Percentiles rank a stretch among this genome's conserved stretches.
Evolutionary conservation across 2,113 vertebrate species (phyloP).

Genomic region (Barbus barbus): DNA sequence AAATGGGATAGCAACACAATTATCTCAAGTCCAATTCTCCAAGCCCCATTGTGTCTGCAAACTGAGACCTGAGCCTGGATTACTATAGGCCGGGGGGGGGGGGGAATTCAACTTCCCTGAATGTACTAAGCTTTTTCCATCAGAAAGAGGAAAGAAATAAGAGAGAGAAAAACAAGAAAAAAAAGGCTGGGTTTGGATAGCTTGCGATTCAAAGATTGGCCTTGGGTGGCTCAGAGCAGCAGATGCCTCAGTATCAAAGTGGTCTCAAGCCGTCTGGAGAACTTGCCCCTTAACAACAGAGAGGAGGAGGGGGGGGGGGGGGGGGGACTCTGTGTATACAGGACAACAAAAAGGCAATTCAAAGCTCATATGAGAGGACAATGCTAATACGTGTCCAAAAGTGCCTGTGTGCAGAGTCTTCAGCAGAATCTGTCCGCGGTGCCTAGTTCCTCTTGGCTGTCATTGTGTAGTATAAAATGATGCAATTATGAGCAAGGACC

Average conservation of each 20-base stretch:
- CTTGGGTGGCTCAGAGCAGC: conserved; percentile 43
- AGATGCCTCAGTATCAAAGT: conserved; percentile 32
- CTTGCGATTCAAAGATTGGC: conserved; percentile 52
- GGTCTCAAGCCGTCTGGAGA: conserved; percentile 45
- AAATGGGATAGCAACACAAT: conserved; percentile 80
- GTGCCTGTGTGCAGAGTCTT: conserved; percentile 25
- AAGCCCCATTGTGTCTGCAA: conserved; percentile 75
- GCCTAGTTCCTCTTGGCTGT: conserved; percentile 47
- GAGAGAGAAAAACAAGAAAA: conserved; percentile 3
- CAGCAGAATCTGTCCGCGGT: conserved; percentile 42
- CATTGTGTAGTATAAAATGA: conserved; percentile 69
- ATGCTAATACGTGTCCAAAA: conserved; percentile 40
- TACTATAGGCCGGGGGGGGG: conserved; percentile 63
- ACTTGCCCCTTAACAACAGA: conserved; percentile 41
- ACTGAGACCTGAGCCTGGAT: conserved; percentile 70
- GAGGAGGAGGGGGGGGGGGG: conserved; percentile 11
- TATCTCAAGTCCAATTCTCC: conserved; percentile 77
- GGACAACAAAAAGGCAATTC: background rate
- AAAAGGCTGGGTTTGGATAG: conserved; percentile 37
- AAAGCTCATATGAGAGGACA: conserved; percentile 15
- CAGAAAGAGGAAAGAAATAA: conserved; percentile 51
- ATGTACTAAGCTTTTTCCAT: conserved; percentile 65
- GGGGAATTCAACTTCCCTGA: conserved; percentile 66
- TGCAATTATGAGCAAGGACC: conserved; percentile 70
- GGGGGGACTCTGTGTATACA: conserved; percentile 23